These are phyloP conservation scores for Xylocampa areola DNA, from an alignment of 2,888 invertebrate genomes.

Conservation along the genomic window DNA sequence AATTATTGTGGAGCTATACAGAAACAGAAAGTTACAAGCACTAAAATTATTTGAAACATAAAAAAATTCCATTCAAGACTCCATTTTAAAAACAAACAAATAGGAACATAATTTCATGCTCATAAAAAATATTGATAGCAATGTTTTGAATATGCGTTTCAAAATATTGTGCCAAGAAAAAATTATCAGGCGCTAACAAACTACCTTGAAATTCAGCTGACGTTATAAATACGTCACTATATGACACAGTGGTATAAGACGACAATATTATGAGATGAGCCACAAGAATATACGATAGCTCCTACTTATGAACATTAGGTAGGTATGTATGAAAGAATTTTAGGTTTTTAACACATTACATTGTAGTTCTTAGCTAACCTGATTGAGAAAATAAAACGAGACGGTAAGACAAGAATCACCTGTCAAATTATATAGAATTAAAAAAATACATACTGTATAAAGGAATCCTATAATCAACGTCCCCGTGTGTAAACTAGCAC, in stretches of 20 bases:
- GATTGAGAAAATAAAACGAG: too few relatives aligned
- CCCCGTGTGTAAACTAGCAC: conserved; percentile 77
- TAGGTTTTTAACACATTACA: too few relatives aligned
- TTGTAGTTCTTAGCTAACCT: background rate
- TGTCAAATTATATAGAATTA: conserved; percentile 16
- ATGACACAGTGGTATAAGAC: conserved; percentile 21
- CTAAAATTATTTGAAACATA: too few relatives aligned
- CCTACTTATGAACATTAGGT: too few relatives aligned
- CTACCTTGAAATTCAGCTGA: conserved; percentile 38
- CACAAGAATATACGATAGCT: too few relatives aligned
- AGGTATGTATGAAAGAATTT: too few relatives aligned
- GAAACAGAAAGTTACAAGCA: too few relatives aligned
- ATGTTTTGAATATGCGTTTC: background rate
- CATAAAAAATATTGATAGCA: conserved; percentile 10
- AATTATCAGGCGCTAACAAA: conserved; percentile 45
- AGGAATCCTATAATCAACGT: conserved; percentile 82
- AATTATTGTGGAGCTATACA: too few relatives aligned
- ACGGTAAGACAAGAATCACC: too few relatives aligned
- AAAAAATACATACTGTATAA: conserved; percentile 80
- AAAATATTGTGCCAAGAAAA: conserved; percentile 19
- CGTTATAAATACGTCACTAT: conserved; percentile 14
- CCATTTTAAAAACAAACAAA: too few relatives aligned
- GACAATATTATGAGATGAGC: conserved; percentile 8
- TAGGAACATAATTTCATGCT: too few relatives aligned
- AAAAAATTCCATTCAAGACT: too few relatives aligned